phyloP scores from a whole-genome alignment of 2,888 invertebrate genomes.

The Pristionchus fissidentatus region DNA sequence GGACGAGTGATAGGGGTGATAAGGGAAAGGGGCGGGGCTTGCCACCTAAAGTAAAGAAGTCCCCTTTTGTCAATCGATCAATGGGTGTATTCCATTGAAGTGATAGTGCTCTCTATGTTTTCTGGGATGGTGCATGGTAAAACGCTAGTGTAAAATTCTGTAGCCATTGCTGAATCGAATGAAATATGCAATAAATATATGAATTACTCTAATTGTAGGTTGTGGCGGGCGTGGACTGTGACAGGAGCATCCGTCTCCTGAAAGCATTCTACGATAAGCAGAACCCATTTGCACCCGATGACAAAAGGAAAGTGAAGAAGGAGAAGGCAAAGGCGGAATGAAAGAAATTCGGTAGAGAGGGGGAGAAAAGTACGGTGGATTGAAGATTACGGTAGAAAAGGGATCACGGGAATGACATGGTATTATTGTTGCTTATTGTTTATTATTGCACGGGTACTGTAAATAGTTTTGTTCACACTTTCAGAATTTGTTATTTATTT shows the following conservation, averaged over 20 bases:
- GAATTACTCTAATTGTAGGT: slow-evolving; percentile 49
- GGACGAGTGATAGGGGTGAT: no score
- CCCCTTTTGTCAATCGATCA: not conserved
- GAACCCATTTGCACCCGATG: slow-evolving; percentile 82
- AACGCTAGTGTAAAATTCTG: not conserved
- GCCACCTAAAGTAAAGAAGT: no score
- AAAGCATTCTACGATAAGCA: slow-evolving; percentile 94
- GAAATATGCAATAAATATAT: not conserved
- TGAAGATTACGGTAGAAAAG: no score
- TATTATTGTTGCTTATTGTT: not conserved
- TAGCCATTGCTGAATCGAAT: not conserved
- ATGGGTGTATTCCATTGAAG: not conserved
- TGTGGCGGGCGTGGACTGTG: slow-evolving; percentile 83
- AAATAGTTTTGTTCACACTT: not conserved
- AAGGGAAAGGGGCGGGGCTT: no score
- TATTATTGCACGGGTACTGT: slow-evolving; percentile 19
- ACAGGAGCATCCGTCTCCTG: slow-evolving; percentile 88
- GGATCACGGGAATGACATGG: not conserved
- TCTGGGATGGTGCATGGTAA: not conserved
- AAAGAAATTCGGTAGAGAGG: not conserved
- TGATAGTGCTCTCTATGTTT: not conserved
- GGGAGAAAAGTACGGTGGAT: not conserved
- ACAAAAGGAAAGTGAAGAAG: slow-evolving; percentile 69
- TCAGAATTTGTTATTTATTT: slow-evolving; percentile 7
- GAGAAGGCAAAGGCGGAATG: not conserved